Evolutionary conservation across 1,140 invertebrate species (phyloP).

Genomic region (Heliothis virescens): DNA sequence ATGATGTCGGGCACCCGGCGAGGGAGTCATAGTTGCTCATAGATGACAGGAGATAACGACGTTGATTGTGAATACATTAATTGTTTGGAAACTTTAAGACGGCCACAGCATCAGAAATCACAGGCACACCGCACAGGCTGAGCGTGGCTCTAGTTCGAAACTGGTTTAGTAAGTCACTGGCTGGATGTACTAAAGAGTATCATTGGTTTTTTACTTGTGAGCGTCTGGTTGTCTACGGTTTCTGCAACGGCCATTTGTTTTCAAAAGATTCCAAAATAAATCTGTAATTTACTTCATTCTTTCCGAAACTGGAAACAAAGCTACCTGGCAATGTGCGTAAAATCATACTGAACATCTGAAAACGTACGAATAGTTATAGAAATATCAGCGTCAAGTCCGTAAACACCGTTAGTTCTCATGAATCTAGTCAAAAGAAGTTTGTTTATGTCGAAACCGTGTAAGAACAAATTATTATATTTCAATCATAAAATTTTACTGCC

Average conservation of each 20-base stretch:
- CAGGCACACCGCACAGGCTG: conserved; percentile 2
- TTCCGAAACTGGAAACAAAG: too few species aligned
- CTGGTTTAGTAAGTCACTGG: conserved; percentile 30
- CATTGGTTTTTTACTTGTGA: conserved; percentile 5
- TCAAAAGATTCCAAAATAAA: too few species aligned
- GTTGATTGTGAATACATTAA: conserved; percentile 78
- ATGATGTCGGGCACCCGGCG: conserved; percentile 69
- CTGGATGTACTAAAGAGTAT: conserved; percentile 1
- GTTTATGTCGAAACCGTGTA: not conserved
- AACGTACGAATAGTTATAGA: too few species aligned
- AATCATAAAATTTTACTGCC: conserved; percentile 7
- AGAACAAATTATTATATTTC: not conserved
- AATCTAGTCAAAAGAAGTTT: not conserved
- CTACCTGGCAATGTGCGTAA: not conserved
- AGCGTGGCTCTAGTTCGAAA: not conserved
- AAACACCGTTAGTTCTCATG: too few species aligned
- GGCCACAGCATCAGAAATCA: not conserved
- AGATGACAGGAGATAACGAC: conserved; percentile 79
- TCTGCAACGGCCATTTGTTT: too few species aligned
- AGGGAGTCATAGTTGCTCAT: conserved; percentile 72
- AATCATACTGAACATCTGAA: not conserved
- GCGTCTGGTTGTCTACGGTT: conserved; percentile 16
- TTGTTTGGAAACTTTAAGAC: conserved; percentile 54
- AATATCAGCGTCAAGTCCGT: too few species aligned
- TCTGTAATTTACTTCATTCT: too few species aligned